Base-by-base conservation (phyloP, 2,113 vertebrate species). In the Aix galericulata region DNA sequence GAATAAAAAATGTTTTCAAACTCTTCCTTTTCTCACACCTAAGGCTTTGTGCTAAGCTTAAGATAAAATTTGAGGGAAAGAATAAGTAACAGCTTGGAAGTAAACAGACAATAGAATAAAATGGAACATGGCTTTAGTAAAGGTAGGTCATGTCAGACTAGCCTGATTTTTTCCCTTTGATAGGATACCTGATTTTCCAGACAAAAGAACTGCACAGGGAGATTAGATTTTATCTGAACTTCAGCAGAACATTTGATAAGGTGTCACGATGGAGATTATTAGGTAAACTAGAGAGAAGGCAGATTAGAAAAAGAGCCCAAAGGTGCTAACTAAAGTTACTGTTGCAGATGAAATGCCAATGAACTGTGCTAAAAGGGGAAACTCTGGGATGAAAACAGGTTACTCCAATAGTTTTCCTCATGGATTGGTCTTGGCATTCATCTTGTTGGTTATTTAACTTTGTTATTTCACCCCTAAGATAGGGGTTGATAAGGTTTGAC, bases 211-310 rank as follows among this genome's bases (percentile, higher is more conserved):
- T 66, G 80, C 42, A 81, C 32, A 73, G 53, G 64, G 73, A 93
- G 91, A 92, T 94, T 86, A 92, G 95, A 97, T 96, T 86, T 94
- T 96, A 97, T 96, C 94, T 93, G 86, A 92, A 94, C 34, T 82
- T 83, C 42, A 91, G 42, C 38, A 92, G 91, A 96, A 96, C 94
- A 93, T 74, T 94, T 87, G 58, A 26, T 87, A 87, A 95, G 53
- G 80, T 92, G 81, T 94, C 89, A 94, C 81, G 92, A 78, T 68
- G 17, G 74, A 84, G 69, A 92, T 89, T 84, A 84, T 18, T 26
- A 66, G 80, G 80, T 68, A 84, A 92, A 93, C 34, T 87, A 29
- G 50, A 60, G 75, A 93, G 86, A 81, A 72, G 23, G 21, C 77
- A 46, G 11, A 55, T 64, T 75, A 93, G 76, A 78, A 42, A 63